Evolutionary conservation across 2,888 invertebrate species (phyloP).

Genomic region (Seira musarum): DNA sequence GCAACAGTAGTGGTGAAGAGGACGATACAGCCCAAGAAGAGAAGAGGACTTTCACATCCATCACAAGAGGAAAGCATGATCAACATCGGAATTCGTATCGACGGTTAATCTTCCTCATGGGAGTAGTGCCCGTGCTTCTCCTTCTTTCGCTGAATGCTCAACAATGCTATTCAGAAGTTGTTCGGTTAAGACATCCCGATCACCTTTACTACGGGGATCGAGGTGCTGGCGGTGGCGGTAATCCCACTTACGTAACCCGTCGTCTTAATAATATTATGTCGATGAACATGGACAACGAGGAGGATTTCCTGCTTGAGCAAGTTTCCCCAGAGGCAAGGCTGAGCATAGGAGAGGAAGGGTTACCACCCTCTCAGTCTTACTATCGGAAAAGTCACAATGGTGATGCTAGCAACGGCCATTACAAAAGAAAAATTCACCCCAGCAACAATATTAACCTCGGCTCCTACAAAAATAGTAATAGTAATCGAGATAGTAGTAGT

Average conservation of each 20-base stretch:
- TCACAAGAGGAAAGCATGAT: neutral
- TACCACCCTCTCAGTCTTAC: constrained; percentile 13
- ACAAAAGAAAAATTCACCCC: constrained; percentile 39
- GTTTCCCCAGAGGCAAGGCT: constrained; percentile 13
- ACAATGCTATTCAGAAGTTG: constrained; percentile 52
- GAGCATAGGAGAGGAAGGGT: constrained; percentile 6
- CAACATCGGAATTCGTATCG: constrained; percentile 14
- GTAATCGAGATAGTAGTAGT: constrained; percentile 27
- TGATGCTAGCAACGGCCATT: constrained; percentile 30
- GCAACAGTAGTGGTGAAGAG: neutral
- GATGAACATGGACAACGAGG: constrained; percentile 24
- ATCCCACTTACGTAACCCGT: constrained; percentile 4
- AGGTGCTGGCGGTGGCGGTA: constrained; percentile 26
- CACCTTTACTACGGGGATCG: constrained; percentile 52
- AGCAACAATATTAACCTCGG: constrained; percentile 11
- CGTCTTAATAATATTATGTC: constrained; percentile 32
- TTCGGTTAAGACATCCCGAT: constrained; percentile 54
- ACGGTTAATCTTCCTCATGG: constrained; percentile 26
- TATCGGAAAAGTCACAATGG: constrained; percentile 31
- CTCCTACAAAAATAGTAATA: constrained; percentile 9
- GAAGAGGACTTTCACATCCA: constrained; percentile 11
- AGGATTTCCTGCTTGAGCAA: constrained; percentile 13
- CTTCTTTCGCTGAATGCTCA: constrained; percentile 50
- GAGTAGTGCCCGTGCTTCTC: constrained; percentile 36
- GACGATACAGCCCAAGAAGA: neutral